Percentiles rank a stretch among this genome's conserved stretches.
phyloP scores from a whole-genome alignment of 2,797 vertebrate species.

The Sebastes diaconus region DNA sequence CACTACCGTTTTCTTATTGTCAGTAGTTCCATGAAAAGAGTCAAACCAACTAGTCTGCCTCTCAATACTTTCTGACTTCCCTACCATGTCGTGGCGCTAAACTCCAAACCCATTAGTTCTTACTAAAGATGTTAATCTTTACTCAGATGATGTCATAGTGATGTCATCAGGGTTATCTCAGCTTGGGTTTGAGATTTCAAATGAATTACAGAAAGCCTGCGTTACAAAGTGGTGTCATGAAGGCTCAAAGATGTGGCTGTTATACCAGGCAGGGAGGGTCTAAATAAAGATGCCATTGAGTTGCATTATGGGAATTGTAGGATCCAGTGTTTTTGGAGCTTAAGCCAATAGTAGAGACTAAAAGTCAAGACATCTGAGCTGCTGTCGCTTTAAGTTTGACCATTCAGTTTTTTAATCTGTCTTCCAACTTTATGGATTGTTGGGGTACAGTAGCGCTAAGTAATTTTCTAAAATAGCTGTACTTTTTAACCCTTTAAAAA shows the following conservation, averaged over 20 bases:
- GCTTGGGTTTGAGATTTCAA: not conserved
- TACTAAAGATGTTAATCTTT: not conserved
- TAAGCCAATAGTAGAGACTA: not conserved
- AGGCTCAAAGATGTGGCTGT: not conserved
- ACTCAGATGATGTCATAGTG: not conserved
- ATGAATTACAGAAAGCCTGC: not conserved
- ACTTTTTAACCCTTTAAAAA: not conserved
- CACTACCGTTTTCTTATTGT: not conserved
- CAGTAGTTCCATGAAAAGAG: not conserved
- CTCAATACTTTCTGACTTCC: not conserved
- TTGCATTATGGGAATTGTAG: not conserved
- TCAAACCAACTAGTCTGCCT: not conserved
- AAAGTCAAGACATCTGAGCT: not conserved
- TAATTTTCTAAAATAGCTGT: not conserved
- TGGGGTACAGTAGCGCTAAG: accelerated
- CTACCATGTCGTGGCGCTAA: not conserved
- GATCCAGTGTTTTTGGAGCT: not conserved
- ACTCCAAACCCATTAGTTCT: not conserved
- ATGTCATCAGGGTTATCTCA: not conserved
- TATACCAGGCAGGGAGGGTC: accelerated
- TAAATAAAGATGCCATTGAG: not conserved
- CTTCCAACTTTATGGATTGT: not conserved
- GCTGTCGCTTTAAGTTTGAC: not conserved
- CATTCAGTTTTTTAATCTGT: not conserved
- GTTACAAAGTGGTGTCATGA: not conserved